Evolutionary conservation across 2,888 invertebrate genomes (phyloP), one percentile per base, ranked within the genome.

Genomic region (Morinoia aosen): DNA sequence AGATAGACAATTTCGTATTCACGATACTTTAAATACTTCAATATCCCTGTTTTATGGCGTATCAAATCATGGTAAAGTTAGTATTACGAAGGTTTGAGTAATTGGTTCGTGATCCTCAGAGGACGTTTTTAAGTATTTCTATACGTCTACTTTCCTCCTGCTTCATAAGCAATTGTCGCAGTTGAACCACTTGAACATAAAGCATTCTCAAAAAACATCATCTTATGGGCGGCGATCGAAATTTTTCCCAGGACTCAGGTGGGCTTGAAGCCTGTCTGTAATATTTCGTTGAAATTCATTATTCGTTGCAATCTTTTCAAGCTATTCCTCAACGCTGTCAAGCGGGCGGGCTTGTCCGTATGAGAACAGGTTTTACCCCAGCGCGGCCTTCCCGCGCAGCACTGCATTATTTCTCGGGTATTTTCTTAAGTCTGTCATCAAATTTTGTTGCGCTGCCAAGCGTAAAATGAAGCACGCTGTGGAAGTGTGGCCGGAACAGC

Each of bases 341-440:
- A 33, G 76, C 76, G 76, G 16, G 76, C 76, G 16, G 76, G 76
- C 76, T 16, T 76, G 76, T 16, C 25, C 25, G 76, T 76, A 33
- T 76, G 76, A 76, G 33, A 76, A 76, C 76, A 76, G 33, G 76
- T 76, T 33, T 76, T 76, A 76, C 76, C 33, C 33, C 40, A 39
- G 48, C 40, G 33, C 14, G 90, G 40, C 90, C 16, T 39, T 90
- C 48, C 19, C 5, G 90, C 12, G 40, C 90, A 90, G 90, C 93
- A 48, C 57, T 93, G 48, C 93, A 56, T 93, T 93, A 56, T 93
- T 93, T 93, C 93, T 33, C 8, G 25, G 33, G 93, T 57, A 93
- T 93, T 93, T 93, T 93, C 93, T 56, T 93, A 93, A 93, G 93
- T 56, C 93, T 93, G 93, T 93, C 93, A 48, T 93, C 93, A 93